Evolutionary conservation across 2,797 vertebrate genomes (phyloP).

Genomic region (Gymnoscopelus microlampas): DNA sequence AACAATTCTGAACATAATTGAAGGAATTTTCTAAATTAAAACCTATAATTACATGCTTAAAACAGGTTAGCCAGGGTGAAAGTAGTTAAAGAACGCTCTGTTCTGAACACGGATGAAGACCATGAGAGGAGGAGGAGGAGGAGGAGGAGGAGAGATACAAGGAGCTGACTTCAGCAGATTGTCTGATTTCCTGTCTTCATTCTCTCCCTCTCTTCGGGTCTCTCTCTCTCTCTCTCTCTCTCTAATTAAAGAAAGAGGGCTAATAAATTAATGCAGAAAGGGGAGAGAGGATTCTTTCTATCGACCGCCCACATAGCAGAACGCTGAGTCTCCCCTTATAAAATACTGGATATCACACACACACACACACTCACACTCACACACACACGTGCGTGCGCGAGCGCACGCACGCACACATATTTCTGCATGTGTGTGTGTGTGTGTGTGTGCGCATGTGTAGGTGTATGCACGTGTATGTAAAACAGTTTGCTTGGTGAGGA

Average conservation of each 20-base stretch:
- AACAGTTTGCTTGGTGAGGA: no score
- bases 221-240: slow-evolving; percentile 37
- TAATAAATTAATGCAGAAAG: slow-evolving; percentile 65
- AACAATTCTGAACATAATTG: no score
- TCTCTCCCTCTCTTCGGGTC: slow-evolving; percentile 28
- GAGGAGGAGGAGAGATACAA: slow-evolving; percentile 18
- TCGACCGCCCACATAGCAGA: slow-evolving; percentile 42
- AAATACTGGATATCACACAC: slow-evolving; percentile 43
- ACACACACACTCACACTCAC: no score
- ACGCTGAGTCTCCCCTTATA: slow-evolving; percentile 43
- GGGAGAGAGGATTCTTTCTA: slow-evolving; percentile 46
- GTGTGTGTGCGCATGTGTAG: not conserved
- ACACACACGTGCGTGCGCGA: no score
- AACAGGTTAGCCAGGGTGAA: no score
- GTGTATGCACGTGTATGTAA: no score
- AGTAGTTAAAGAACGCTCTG: no score
- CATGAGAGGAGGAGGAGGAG: not conserved
- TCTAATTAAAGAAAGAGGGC: slow-evolving; percentile 70
- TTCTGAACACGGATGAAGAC: not conserved
- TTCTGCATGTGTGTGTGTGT: not conserved
- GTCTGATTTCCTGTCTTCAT: slow-evolving; percentile 44
- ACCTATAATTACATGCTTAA: no score
- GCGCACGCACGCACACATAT: not conserved
- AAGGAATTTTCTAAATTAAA: no score
- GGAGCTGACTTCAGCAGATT: slow-evolving; percentile 64